Base-by-base conservation (phyloP, 2,888 invertebrate genomes). In the Spisula solida region DNA sequence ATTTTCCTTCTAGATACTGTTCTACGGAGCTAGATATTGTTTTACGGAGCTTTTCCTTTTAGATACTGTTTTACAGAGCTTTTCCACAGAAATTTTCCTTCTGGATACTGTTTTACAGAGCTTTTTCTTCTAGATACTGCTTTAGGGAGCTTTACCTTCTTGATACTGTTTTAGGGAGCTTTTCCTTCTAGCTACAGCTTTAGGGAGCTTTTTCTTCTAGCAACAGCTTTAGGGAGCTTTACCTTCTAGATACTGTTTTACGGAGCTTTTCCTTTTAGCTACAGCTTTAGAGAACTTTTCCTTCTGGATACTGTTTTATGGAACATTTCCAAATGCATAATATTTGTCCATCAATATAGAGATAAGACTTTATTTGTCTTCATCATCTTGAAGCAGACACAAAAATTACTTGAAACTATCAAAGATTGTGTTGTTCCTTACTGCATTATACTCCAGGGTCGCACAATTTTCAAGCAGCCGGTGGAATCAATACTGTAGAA, bases 391-490 rank as follows among this genome's bases (percentile, higher is more conserved):
- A 51, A 75, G 75, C 83, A 70, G 83, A 48, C 83, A 20, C 14
- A 83, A 83, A 75, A 80, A 80, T 48, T 80, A 75, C 75, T 25
- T 75, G 83, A 75, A 75, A 70, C 75, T 83, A 83, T 83, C 51
- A 75, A 75, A 83, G 83, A 83, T 70, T 70, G 75, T 75, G 75
- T 75, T 70, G 51, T 83, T 83, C 83, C 75, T 41, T 83, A 83
- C 83, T 47, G 51, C 18, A 29, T 51, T 75, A 70, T 83, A 83
- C 83, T 70, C 83, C 51, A 29, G 75, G 75, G 70, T 83, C 51
- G 70, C 75, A 75, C 51, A 75, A 83, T 83, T 66, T 83, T 75
- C 31, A 83, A 75, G 83, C 75, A 34, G 14, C 34, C 18, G 2
- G 41, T 41, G n/a, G 25, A 83, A 83, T 83, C 83, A 51, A 83